Conservation (phyloP, 2,888 invertebrate species). For the Elegia similella region DNA sequence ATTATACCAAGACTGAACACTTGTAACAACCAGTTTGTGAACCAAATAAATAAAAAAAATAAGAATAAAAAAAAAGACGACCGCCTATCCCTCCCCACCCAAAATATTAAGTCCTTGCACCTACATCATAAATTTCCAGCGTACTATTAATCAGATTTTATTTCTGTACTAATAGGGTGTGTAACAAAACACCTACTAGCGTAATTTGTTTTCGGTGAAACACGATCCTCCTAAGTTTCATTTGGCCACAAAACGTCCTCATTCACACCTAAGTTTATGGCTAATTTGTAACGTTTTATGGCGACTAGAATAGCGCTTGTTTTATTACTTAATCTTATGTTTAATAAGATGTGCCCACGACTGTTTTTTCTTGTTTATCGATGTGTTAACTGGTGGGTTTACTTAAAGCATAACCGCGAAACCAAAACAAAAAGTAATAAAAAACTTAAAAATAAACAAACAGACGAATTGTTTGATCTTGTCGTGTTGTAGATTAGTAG, state of each 20-base stretch:
- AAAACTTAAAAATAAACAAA: too few relatives aligned
- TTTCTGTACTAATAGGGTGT: slow-evolving; percentile 4
- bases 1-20: too few relatives aligned
- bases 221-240: slow-evolving; percentile 9
- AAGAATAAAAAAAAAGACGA: neutral
- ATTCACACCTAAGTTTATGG: slow-evolving; percentile 21
- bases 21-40: too few relatives aligned
- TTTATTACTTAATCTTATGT: slow-evolving; percentile 8
- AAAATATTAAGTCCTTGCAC: slow-evolving; percentile 6
- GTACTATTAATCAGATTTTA: neutral
- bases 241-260: slow-evolving; percentile 13
- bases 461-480: too few relatives aligned
- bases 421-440: neutral
- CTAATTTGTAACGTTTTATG: slow-evolving; percentile 27
- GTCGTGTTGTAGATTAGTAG: too few relatives aligned
- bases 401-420: neutral
- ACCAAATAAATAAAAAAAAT: too few relatives aligned
- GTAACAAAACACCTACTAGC: neutral
- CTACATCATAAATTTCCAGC: slow-evolving; percentile 1
- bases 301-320: slow-evolving; percentile 12
- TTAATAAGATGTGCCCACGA: neutral
- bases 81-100: neutral
- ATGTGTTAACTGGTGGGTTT: neutral
- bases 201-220: slow-evolving; percentile 20
- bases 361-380: neutral